Percentiles rank a stretch among this genome's conserved stretches.
Evolutionary conservation across 37 sponge, comb jelly and placozoan species (phyloP).

Genomic region (Diacarnus erythraeanus): DNA sequence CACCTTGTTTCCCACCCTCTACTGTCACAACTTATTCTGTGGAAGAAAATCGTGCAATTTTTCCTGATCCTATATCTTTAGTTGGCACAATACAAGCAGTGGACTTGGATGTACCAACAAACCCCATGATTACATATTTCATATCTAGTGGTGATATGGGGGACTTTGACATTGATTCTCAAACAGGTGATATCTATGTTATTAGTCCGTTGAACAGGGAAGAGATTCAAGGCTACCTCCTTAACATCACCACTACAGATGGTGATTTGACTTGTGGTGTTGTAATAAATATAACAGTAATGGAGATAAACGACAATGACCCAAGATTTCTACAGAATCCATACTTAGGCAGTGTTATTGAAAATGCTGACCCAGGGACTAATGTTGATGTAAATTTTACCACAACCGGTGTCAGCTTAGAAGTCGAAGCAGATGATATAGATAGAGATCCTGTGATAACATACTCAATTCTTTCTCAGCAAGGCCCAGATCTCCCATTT

Average conservation of each 20-base stretch:
- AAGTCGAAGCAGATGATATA: not conserved
- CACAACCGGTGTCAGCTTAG: not conserved
- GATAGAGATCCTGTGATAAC: constrained; percentile 13
- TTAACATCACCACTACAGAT: constrained; percentile 32
- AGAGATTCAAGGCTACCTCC: not conserved
- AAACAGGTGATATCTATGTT: constrained; percentile 18
- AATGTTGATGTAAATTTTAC: not conserved
- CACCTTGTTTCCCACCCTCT: constrained; percentile 8
- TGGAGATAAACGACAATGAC: constrained; percentile 36
- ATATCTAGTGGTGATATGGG: constrained; percentile 25
- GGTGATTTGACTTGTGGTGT: not conserved
- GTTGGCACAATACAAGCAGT: not conserved
- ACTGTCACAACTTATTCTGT: not conserved
- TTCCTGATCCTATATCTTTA: not conserved
- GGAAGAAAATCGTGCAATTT: constrained; percentile 18
- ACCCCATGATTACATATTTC: constrained; percentile 4
- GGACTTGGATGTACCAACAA: constrained; percentile 4
- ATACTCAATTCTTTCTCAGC: not conserved
- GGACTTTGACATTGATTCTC: constrained; percentile 29
- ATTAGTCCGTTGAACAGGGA: constrained; percentile 5
- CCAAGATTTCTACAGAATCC: constrained; percentile 16
- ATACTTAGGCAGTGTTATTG: constrained; percentile 3
- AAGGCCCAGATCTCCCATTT: constrained; percentile 9
- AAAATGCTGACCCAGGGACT: constrained; percentile 15
- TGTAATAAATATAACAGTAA: constrained; percentile 6